Evolutionary conservation across 1,140 invertebrate species (phyloP).

Genomic region (Heliconius congener): DNA sequence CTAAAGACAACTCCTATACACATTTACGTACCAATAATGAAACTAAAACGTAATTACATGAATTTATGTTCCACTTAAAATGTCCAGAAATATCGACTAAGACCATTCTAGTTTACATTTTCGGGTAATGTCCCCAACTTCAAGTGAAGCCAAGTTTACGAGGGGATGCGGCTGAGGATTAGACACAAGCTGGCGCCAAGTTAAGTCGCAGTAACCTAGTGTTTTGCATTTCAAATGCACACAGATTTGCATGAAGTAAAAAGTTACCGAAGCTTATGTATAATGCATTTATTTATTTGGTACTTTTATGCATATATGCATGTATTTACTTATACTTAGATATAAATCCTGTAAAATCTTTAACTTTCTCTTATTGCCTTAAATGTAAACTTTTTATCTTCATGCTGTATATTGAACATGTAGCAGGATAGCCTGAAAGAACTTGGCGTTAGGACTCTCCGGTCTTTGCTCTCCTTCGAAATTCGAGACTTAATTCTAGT

Average conservation of each 20-base stretch:
- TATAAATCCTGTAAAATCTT: no score
- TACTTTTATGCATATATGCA: neutral
- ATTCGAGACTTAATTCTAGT: no score
- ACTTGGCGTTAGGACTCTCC: no score
- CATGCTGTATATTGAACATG: no score
- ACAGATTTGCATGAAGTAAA: slow-evolving; percentile 8
- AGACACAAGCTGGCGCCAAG: slow-evolving; percentile 14
- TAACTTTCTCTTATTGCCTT: no score
- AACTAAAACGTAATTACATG: neutral
- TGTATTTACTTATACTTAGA: neutral
- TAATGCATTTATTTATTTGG: neutral
- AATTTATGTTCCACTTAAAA: neutral
- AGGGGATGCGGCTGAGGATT: slow-evolving; percentile 5
- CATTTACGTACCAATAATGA: neutral
- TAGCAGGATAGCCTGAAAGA: no score
- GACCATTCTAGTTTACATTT: slow-evolving; percentile 9
- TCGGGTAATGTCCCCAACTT: slow-evolving; percentile 10
- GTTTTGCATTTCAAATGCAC: slow-evolving; percentile 18
- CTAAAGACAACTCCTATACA: no score
- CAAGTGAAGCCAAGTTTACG: slow-evolving; percentile 16
- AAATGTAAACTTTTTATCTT: no score
- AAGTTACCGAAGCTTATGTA: neutral
- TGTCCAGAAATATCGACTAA: neutral
- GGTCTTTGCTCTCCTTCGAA: no score
- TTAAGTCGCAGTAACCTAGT: neutral